Percentiles rank a stretch among this genome's conserved stretches.
Conservation (phyloP, 2,113 vertebrate genomes). For the Lipotes vexillifer region DNA sequence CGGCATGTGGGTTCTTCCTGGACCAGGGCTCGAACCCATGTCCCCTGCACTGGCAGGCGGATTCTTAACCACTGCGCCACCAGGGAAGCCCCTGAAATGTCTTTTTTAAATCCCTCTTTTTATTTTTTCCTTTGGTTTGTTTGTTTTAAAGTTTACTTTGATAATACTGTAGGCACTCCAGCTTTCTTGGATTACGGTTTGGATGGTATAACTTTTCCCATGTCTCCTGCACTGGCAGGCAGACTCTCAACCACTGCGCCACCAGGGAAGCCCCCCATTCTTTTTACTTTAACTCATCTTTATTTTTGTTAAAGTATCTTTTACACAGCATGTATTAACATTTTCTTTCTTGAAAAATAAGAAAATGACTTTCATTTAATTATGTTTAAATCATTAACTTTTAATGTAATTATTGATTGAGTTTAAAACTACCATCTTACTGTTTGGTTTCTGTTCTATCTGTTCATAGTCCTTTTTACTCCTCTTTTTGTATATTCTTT, state of each 20-base stretch:
- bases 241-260: no score
- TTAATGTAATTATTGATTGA: not conserved
- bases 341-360: not conserved
- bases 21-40: no score
- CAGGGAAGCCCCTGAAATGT: not conserved
- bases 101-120: not conserved
- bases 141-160: not conserved
- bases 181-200: not conserved
- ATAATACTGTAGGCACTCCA: not conserved
- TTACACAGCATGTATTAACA: not conserved
- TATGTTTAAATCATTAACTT: not conserved
- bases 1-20: no score
- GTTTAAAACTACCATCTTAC: not conserved
- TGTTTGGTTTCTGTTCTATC: not conserved
- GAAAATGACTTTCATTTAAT: not conserved
- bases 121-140: not conserved
- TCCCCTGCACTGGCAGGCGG: no score
- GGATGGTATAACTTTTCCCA: not conserved
- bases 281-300: slow-evolving; percentile 2
- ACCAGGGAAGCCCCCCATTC: not conserved
- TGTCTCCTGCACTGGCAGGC: no score
- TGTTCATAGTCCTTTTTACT: not conserved
- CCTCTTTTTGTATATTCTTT: not conserved
- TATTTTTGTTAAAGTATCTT: not conserved
- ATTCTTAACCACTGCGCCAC: no score